phyloP scores from a whole-genome alignment of 2,113 vertebrate species.

The Calypte anna region DNA sequence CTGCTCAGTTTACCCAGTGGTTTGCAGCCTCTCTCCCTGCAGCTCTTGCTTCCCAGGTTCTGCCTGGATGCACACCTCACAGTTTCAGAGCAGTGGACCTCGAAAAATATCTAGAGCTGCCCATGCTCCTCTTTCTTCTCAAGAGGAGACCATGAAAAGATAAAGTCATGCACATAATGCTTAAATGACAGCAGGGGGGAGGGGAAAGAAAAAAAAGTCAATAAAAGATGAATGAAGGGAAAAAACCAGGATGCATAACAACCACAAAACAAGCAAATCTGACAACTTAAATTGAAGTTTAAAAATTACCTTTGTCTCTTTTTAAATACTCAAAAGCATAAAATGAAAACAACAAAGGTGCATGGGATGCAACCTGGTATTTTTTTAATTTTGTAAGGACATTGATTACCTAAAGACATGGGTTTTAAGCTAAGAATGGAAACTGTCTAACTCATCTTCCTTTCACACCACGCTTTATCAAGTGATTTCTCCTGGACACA shows the following conservation, averaged over 20 bases:
- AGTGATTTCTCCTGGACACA: background rate
- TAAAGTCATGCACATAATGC: background rate
- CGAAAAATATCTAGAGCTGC: background rate
- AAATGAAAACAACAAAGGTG: background rate
- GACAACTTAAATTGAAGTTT: background rate
- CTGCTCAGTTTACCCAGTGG: slow-evolving; percentile 43
- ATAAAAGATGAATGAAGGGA: background rate
- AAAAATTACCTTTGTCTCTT: background rate
- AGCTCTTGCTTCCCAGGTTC: slow-evolving; percentile 29
- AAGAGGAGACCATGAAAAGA: background rate
- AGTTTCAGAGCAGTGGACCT: background rate
- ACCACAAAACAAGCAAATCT: background rate
- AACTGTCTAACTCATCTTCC: background rate
- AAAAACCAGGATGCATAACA: background rate
- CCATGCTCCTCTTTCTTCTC: background rate
- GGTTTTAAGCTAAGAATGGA: background rate
- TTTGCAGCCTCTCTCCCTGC: slow-evolving; percentile 38
- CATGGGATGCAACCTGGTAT: background rate
- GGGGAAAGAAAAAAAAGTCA: background rate
- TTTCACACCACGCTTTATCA: background rate
- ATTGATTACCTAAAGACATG: background rate
- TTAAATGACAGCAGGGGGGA: background rate
- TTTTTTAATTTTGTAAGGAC: background rate
- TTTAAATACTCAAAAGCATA: background rate
- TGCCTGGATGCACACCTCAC: background rate